phyloP scores from a whole-genome alignment of 2,797 vertebrate genomes.

The Nannoperca australis region DNA sequence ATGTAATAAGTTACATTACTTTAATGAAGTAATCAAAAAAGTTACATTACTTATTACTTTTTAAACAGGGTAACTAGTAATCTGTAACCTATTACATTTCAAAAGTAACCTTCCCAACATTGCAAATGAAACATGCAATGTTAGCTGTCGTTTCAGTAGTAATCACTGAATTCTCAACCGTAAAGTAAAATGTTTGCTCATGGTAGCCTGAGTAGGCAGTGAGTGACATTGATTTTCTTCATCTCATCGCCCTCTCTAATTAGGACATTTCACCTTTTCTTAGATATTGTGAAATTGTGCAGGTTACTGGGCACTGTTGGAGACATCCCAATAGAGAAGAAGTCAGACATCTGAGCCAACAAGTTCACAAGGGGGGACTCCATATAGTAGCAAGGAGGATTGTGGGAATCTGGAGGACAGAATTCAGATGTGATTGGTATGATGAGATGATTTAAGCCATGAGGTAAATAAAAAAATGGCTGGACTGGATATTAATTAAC shows the following conservation, averaged over 20 bases:
- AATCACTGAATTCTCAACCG: background rate
- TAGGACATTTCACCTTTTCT: slow-evolving; percentile 36
- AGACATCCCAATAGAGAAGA: slow-evolving; percentile 10
- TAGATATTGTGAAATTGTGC: slow-evolving; percentile 1
- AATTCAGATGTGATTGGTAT: background rate
- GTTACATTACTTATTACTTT: too few species aligned
- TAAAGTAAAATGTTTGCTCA: background rate
- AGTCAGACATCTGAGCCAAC: slow-evolving; percentile 7
- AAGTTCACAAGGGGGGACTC: background rate
- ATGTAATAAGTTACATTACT: too few species aligned
- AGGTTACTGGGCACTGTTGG: background rate
- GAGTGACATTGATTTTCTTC: slow-evolving; percentile 7
- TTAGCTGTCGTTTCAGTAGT: background rate
- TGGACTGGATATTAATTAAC: background rate
- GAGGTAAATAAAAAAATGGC: background rate
- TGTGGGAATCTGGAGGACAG: background rate
- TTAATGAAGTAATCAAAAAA: too few species aligned
- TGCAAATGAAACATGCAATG: background rate
- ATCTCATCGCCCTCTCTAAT: slow-evolving; percentile 18
- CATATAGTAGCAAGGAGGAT: background rate
- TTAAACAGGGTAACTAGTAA: too few species aligned
- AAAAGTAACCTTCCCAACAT: too few species aligned
- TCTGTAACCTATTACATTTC: too few species aligned
- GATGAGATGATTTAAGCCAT: background rate
- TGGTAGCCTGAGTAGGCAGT: background rate